These are phyloP conservation scores for Xiphias gladius DNA, from an alignment of 2,113 vertebrate genomes.

Conservation along the genomic window DNA sequence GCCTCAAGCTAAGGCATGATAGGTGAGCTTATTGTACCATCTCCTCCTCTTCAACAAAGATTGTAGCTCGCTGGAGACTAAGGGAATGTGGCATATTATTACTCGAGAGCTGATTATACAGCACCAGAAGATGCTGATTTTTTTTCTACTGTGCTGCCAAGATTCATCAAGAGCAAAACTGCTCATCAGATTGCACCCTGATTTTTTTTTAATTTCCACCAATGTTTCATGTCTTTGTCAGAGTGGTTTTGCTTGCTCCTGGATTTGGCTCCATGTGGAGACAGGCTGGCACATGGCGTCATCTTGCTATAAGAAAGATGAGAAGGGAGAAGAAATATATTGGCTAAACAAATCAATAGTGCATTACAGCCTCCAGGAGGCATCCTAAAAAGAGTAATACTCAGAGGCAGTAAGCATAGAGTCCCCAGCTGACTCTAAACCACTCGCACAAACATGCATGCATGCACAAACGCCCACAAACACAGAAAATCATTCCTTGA, in stretches of 20 bases:
- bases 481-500: conserved; percentile 31
- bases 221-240: not conserved
- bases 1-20: conserved; percentile 39
- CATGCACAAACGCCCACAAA: conserved; percentile 20
- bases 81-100: conserved; percentile 36
- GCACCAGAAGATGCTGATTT: not conserved
- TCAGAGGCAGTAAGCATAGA: conserved; percentile 46
- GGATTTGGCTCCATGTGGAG: conserved; percentile 37
- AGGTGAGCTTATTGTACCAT: conserved; percentile 35
- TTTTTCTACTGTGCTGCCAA: not conserved
- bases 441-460: conserved; percentile 12
- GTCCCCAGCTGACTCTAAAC: conserved; percentile 48
- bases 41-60: conserved; percentile 29
- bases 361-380: conserved; percentile 67
- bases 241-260: conserved; percentile 31
- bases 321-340: conserved; percentile 65
- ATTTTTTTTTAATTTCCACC: conserved; percentile 41
- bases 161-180: conserved; percentile 25
- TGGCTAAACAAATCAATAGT: conserved; percentile 83
- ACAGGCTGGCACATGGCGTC: conserved; percentile 14
- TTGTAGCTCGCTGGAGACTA: conserved; percentile 18
- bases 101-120: conserved; percentile 33
- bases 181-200: not conserved
- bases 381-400: conserved; percentile 70
- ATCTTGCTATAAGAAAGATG: conserved; percentile 49